Evolutionary conservation across 2,113 vertebrate genomes (phyloP).

Genomic region (Centropus unirufus): DNA sequence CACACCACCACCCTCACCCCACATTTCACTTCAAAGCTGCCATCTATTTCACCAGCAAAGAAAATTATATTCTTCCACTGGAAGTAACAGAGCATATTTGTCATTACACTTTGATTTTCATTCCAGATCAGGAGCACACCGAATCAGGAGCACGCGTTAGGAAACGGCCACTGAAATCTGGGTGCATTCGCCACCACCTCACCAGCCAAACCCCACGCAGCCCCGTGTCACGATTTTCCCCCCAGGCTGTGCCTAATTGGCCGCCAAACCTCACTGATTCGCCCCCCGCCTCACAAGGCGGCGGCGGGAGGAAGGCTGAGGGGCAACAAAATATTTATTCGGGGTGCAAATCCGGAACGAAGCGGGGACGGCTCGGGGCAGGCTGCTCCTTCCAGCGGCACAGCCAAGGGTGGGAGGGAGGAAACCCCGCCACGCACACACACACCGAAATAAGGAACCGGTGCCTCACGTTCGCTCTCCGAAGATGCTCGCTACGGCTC

Average conservation of each 20-base stretch:
- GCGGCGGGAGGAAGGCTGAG: conserved; percentile 21
- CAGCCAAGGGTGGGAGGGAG: not conserved
- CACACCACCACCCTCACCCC: too few relatives aligned
- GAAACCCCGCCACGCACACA: not conserved
- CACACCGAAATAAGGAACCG: not conserved
- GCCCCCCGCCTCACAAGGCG: conserved; percentile 53
- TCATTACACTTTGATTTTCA: not conserved
- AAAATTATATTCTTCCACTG: not conserved
- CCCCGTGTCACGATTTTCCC: conserved; percentile 64
- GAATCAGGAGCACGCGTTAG: not conserved
- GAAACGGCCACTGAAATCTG: conserved; percentile 36
- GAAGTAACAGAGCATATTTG: not conserved
- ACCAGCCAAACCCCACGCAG: conserved; percentile 17
- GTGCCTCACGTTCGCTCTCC: not conserved
- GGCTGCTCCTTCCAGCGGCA: not conserved
- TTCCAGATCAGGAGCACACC: conserved; percentile 2
- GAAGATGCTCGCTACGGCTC: not conserved
- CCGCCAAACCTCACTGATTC: conserved; percentile 73
- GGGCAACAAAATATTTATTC: conserved; percentile 24
- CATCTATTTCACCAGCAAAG: not conserved
- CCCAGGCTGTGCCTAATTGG: conserved; percentile 74
- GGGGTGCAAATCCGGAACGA: not conserved
- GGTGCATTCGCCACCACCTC: conserved; percentile 22
- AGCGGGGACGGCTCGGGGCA: not conserved
- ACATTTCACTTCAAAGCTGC: not conserved